Percentiles rank a stretch among this genome's conserved stretches.
Evolutionary conservation across 2,888 invertebrate species (phyloP).

Genomic region (Plagiodera versicolora): DNA sequence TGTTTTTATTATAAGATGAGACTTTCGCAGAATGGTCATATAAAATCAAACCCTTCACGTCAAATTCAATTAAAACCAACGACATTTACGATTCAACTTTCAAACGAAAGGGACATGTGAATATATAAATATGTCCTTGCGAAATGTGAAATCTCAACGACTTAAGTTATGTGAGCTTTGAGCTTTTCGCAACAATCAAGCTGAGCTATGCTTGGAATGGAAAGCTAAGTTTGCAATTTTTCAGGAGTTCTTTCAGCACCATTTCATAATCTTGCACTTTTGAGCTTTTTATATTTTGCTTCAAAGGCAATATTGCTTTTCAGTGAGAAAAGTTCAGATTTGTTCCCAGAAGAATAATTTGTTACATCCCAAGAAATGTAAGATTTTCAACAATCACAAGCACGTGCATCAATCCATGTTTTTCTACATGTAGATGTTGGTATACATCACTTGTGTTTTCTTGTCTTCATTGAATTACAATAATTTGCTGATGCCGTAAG

Average conservation of each 20-base stretch:
- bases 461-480: no score
- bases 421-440: no score
- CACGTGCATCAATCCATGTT: no score
- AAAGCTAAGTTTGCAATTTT: conserved; percentile 46
- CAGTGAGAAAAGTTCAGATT: not conserved
- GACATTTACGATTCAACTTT: not conserved
- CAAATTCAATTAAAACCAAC: not conserved
- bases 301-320: conserved; percentile 10
- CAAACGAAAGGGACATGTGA: not conserved
- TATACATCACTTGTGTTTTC: no score
- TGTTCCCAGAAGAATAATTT: conserved; percentile 22
- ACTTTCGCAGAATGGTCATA: not conserved
- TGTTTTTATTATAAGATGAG: not conserved
- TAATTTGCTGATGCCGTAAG: no score
- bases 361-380: conserved; percentile 5
- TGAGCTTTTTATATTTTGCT: conserved; percentile 37
- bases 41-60: not conserved
- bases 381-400: no score
- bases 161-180: conserved; percentile 41
- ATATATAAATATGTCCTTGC: not conserved
- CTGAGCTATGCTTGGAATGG: conserved; percentile 50
- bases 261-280: conserved; percentile 43
- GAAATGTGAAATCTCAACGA: conserved; percentile 10
- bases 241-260: conserved; percentile 46
- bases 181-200: conserved; percentile 45